Percentiles rank a stretch among this genome's conserved stretches.
Conservation (phyloP, 2,113 vertebrate genomes). For the Brachypodius melanocephalos region DNA sequence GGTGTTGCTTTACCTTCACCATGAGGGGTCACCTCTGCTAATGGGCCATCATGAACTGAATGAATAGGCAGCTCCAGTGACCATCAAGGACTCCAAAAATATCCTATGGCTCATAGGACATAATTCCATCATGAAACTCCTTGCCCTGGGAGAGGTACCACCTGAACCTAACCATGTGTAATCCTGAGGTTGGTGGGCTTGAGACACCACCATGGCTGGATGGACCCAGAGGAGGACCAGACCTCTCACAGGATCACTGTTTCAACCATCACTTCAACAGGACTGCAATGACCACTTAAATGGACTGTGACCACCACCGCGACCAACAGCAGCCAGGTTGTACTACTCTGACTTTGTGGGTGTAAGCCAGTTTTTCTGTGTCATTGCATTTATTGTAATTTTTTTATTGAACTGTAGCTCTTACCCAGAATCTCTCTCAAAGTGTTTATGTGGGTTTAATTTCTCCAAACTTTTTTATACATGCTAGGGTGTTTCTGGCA, state of each 20-base stretch:
- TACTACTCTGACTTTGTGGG: neutral
- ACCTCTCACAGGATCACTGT: neutral
- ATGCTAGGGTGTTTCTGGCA: neutral
- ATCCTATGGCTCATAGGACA: neutral
- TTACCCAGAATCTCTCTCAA: neutral
- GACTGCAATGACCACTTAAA: neutral
- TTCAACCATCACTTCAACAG: neutral
- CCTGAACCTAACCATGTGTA: neutral
- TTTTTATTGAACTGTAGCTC: neutral
- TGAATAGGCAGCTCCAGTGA: neutral
- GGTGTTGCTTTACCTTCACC: neutral
- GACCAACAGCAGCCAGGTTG: neutral
- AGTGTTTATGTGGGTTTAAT: neutral
- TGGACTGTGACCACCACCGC: rapidly evolving
- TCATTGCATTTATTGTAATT: neutral
- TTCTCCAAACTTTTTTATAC: neutral
- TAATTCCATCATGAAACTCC: neutral
- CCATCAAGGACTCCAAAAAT: neutral
- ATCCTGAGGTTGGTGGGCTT: neutral
- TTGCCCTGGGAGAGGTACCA: too few relatives aligned
- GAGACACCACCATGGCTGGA: neutral
- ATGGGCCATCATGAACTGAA: neutral
- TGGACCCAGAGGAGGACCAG: neutral
- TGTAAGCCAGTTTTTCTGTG: neutral
- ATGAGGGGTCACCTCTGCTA: neutral